phyloP scores from a whole-genome alignment of 2,797 vertebrate species.

The Micromesistius poutassou region DNA sequence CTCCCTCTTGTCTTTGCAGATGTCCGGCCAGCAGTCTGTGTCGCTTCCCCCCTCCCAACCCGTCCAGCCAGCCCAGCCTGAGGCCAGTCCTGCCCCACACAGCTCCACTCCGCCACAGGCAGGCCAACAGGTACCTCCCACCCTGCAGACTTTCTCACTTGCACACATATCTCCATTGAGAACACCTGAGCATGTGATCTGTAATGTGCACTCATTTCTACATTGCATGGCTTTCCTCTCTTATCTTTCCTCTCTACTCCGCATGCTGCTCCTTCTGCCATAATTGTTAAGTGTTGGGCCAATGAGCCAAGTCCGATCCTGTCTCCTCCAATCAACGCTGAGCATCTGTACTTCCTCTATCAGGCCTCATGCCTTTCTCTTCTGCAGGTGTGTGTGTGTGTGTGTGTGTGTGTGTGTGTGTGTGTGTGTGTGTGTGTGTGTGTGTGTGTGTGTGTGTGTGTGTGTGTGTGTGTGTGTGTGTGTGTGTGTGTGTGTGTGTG shows the following conservation, averaged over 20 bases:
- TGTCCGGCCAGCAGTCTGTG: slow-evolving; percentile 54
- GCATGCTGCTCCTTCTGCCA: slow-evolving; percentile 69
- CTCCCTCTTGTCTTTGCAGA: slow-evolving; percentile 30
- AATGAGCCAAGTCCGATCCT: slow-evolving; percentile 72
- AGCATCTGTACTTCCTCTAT: slow-evolving; percentile 81
- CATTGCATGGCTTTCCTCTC: slow-evolving; percentile 26
- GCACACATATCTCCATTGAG: neutral
- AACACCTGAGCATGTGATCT: neutral
- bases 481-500: slow-evolving; percentile 43
- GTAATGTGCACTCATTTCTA: slow-evolving; percentile 27
- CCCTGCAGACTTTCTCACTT: neutral
- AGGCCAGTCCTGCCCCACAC: slow-evolving; percentile 49
- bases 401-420: slow-evolving; percentile 37
- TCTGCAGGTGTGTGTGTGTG: slow-evolving; percentile 60
- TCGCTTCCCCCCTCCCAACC: slow-evolving; percentile 59
- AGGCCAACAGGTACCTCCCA: slow-evolving; percentile 62
- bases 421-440: slow-evolving; percentile 33
- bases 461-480: slow-evolving; percentile 43
- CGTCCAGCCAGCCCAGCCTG: slow-evolving; percentile 52
- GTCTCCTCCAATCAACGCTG: slow-evolving; percentile 78
- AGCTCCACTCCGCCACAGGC: slow-evolving; percentile 42
- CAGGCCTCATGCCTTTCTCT: slow-evolving; percentile 70
- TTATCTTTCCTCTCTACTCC: slow-evolving; percentile 36
- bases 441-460: slow-evolving; percentile 37
- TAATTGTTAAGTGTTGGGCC: slow-evolving; percentile 74